A percentile compares a stretch with the other conserved stretches of the same genome.
These are phyloP conservation scores for Mus musculus DNA, from an alignment of 2,113 vertebrate genomes.

Conservation along the genomic window GRCm39 chr6:127135501-127136000, in stretches of 20 bases:
- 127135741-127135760: neutral
- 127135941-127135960: neutral
- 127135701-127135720: constrained; percentile 34
- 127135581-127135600: constrained; percentile 60
- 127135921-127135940: constrained; percentile 2
- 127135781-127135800: too few species aligned
- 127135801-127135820: neutral
- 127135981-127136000: neutral
- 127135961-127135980: neutral
- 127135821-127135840: neutral
- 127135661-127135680: constrained; percentile 54
- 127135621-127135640: neutral
- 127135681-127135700: neutral
- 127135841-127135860: neutral
- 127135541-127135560: constrained; percentile 54
- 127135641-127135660: constrained; percentile 40
- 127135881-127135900: neutral
- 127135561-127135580: constrained; percentile 37
- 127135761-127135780: neutral
- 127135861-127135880: constrained; percentile 1
- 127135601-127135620: neutral
- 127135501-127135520: constrained; percentile 36
- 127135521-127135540: constrained; percentile 65
- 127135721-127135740: constrained; percentile 20
- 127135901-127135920: constrained; percentile 14